These are phyloP conservation scores for Temnothorax unifasciatus DNA, from an alignment of 2,888 invertebrate genomes.

Conservation along the genomic window DNA sequence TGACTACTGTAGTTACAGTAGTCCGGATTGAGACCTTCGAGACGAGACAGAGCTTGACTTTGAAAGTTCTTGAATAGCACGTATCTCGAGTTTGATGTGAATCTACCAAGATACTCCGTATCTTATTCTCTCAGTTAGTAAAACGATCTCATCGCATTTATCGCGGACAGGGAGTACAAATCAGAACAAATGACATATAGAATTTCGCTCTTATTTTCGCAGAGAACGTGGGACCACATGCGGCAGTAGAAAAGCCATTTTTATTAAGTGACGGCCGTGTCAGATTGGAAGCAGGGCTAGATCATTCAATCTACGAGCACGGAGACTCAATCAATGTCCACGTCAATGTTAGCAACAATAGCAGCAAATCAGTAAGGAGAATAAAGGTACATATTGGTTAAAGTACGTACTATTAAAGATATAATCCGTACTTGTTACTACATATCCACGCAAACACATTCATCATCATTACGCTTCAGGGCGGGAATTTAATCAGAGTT, in stretches of 20 bases:
- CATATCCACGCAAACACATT: background rate
- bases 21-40: background rate
- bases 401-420: background rate
- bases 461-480: slow-evolving; percentile 2
- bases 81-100: slow-evolving; percentile 14
- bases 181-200: background rate
- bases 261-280: slow-evolving; percentile 94
- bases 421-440: slow-evolving; percentile 12
- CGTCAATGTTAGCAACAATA: slow-evolving; percentile 92
- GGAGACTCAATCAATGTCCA: slow-evolving; percentile 93
- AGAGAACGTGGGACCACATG: slow-evolving; percentile 87
- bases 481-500: background rate
- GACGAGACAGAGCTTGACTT: background rate
- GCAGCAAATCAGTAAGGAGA: slow-evolving; percentile 93
- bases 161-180: background rate
- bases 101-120: background rate
- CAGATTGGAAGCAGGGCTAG: slow-evolving; percentile 92
- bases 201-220: slow-evolving; percentile 15
- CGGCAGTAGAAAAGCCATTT: slow-evolving; percentile 93
- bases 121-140: background rate
- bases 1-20: background rate
- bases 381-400: slow-evolving; percentile 89
- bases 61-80: background rate
- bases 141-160: slow-evolving; percentile 14
- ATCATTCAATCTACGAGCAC: slow-evolving; percentile 94